Base-by-base conservation (phyloP, 2,113 vertebrate species). In the Sula dactylatra region DNA sequence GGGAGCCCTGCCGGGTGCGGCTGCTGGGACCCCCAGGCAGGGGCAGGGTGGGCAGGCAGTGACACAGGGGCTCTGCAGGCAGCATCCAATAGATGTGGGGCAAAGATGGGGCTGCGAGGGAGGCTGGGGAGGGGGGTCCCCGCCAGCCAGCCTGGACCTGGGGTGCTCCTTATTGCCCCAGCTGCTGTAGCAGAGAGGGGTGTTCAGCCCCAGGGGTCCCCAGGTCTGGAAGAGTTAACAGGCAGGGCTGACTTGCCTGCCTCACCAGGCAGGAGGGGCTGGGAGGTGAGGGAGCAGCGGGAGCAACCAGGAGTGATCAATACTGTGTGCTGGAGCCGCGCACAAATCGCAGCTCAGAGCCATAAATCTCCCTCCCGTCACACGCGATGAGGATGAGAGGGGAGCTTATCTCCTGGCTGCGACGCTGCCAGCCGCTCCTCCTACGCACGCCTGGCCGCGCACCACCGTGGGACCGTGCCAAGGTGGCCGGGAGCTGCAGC, bases 331-430 rank as follows among this genome's bases (percentile, higher is more conserved):
- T 89, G 80, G 86, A 95, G 78, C 91, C 4, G 19, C 2, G 34
- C 93, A 88, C 95, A 96, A 95, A 97, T 96, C 70, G 81, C 95
- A 82, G 89, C 91, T 85, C 2, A 9, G 77, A 94, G 87, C 91
- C 94, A 94, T 97, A 97, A 97, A 97, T 97, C 97, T 96, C 91
- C 34, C 62, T 93, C 49, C 92, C 54, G 64, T 96, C 94, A 94
- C 77, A 82, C 2, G 42, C 34, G 19, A 88, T 92, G 92, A 84
- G 94, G 96, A 89, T 88, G 94, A 96, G 88, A 55, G 14, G 69
- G 77, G 77, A 97, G 95, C 95, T 97, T 93, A 95, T 96, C 97
- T 97, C 81, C 81, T 0, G 21, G 83, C 95, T 76, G 81, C 21
- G 55, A 50, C 2, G 13, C 90, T 81, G 88, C 90, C 90, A 89